phyloP scores from a whole-genome alignment of 2,888 invertebrate species.

The Thysanoteuthis rhombus region DNA sequence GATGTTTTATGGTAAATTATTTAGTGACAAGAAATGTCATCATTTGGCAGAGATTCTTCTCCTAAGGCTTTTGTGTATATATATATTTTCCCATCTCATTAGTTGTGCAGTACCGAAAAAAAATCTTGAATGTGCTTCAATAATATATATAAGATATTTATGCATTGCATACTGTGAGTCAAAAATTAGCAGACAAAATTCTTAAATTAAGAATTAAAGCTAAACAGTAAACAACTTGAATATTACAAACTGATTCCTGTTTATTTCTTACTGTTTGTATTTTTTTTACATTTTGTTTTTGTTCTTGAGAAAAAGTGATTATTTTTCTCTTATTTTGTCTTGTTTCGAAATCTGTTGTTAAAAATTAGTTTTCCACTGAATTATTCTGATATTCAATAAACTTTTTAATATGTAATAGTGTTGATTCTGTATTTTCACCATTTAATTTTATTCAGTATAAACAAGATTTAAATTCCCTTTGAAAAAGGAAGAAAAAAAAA shows the following conservation, averaged over 20 bases:
- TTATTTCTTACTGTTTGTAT: background rate
- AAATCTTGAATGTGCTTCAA: background rate
- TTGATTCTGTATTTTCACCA: background rate
- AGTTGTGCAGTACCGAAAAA: background rate
- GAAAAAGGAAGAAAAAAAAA: too few species aligned
- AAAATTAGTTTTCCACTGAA: constrained; percentile 12
- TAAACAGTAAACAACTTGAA: background rate
- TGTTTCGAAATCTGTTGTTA: background rate
- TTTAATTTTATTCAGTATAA: background rate
- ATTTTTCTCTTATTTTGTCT: background rate
- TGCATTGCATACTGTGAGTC: background rate
- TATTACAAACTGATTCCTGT: background rate
- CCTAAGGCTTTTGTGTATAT: background rate
- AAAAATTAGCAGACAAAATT: background rate
- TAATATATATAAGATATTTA: background rate
- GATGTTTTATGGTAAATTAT: background rate
- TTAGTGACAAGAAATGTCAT: background rate
- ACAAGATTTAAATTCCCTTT: too few species aligned
- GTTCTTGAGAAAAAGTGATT: background rate
- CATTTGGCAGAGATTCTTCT: background rate
- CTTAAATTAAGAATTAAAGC: constrained; percentile 12
- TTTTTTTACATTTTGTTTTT: background rate
- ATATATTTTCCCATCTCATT: background rate
- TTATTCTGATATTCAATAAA: background rate
- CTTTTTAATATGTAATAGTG: background rate